Evolutionary conservation across 2,888 invertebrate species (phyloP), one percentile per base, ranked within the genome.

Genomic region (Galerucella pusilla): DNA sequence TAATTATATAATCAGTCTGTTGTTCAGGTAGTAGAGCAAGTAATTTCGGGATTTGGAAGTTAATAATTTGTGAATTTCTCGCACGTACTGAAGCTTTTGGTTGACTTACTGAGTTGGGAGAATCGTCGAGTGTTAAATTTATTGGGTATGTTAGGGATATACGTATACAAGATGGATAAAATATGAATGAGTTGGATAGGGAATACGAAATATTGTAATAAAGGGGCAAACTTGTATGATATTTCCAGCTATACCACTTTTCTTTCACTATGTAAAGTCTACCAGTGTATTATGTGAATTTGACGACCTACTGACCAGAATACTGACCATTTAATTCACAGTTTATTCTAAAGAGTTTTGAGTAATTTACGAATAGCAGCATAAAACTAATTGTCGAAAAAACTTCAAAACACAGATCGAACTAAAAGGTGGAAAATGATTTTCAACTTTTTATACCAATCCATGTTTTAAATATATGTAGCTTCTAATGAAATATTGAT

Each of bases 41-140:
- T 65, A 66, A 71, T 71, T 71, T 71, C 45, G 25, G 65, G 71
- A 66, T 71, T 71, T 71, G 52, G 65, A 65, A 71, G 71, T 71
- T 57, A 66, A 71, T 71, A 71, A 71, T 71, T 71, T 66, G 65
- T 66, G 71, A 71, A 71, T 71, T 71, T 71, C 71, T 65, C 66
- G 71, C 71, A 71, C 71, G 71, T 71, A 71, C 65, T 45, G 54
- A 54, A 52, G 68, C 45, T 65, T 71, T 52, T 59, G 66, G 71
- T 71, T 71, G 71, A 71, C 52, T 71, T 71, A 71, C 65, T 35
- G 59, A 71, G 49, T 46, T 45, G 71, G 59, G 65, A 61, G 66
- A 71, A 59, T 71, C 65, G 65, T 65, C 65, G 71, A 59, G 7
- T 71, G 65, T 35, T 52, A 59, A 65, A 71, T 71, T 71, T 71